Evolutionary conservation across 2,888 invertebrate genomes (phyloP).

Genomic region (Spatulosminthurus flaviceps): DNA sequence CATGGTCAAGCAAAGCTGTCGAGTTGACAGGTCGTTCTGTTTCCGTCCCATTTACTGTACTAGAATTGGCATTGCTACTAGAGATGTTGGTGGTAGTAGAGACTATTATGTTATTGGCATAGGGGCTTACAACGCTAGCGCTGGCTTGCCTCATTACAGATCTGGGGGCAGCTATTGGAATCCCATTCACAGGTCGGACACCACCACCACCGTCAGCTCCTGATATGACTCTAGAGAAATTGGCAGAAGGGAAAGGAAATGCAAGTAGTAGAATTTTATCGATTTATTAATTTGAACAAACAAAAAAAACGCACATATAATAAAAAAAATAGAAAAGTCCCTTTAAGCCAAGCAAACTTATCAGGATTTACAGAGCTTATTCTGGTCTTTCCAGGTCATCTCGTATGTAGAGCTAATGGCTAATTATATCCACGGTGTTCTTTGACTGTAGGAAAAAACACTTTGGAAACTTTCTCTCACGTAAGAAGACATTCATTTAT

Average conservation of each 20-base stretch:
- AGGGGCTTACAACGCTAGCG: background rate
- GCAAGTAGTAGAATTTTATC: background rate
- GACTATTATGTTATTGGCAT: background rate
- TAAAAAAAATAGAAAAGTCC: slow-evolving; percentile 16
- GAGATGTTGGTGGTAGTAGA: background rate
- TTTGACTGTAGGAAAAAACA: too few relatives aligned
- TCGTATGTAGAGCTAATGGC: too few relatives aligned
- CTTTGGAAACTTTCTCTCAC: too few relatives aligned
- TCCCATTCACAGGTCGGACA: slow-evolving; percentile 9
- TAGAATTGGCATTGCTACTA: slow-evolving; percentile 11
- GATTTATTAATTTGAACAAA: slow-evolving; percentile 9
- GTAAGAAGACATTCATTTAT: too few relatives aligned
- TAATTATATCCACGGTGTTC: slow-evolving; percentile 18
- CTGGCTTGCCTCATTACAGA: background rate
- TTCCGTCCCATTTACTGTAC: slow-evolving; percentile 41
- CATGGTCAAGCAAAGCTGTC: slow-evolving; percentile 37
- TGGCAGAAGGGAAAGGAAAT: background rate
- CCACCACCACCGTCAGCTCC: slow-evolving; percentile 24
- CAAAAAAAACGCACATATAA: too few relatives aligned
- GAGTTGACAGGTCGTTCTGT: slow-evolving; percentile 28
- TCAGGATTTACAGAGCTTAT: slow-evolving; percentile 14
- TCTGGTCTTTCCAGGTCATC: background rate
- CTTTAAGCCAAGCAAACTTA: slow-evolving; percentile 19
- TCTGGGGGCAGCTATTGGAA: slow-evolving; percentile 34
- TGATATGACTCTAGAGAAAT: background rate